Percentiles rank a stretch among this genome's conserved stretches.
These are phyloP conservation scores for Hestina assimilis DNA, from an alignment of 1,140 invertebrate species.

Conservation along the genomic window DNA sequence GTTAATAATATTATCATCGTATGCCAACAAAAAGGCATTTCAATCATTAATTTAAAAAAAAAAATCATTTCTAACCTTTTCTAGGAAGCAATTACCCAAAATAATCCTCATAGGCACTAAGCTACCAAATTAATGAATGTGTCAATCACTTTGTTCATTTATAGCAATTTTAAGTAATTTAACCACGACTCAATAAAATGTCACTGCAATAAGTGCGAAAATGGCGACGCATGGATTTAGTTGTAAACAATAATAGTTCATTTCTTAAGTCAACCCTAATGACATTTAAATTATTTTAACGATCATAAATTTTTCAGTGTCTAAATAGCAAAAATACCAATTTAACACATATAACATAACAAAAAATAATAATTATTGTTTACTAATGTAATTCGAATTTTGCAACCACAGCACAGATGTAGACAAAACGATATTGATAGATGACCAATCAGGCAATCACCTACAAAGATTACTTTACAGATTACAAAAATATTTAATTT, in stretches of 20 bases:
- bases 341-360: slow-evolving; percentile 7
- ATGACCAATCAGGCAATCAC: slow-evolving; percentile 2
- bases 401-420: slow-evolving; percentile 17
- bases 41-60: too few species aligned
- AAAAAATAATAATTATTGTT: slow-evolving; percentile 10
- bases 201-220: slow-evolving; percentile 56
- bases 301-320: background rate
- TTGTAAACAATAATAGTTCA: slow-evolving; percentile 23
- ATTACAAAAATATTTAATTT: background rate
- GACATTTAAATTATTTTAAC: background rate
- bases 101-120: background rate
- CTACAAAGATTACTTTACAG: background rate
- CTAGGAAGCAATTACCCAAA: slow-evolving; percentile 9
- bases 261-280: slow-evolving; percentile 1
- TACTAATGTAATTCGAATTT: slow-evolving; percentile 21
- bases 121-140: background rate
- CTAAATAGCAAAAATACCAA: background rate
- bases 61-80: slow-evolving; percentile 17
- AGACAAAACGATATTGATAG: slow-evolving; percentile 7
- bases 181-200: slow-evolving; percentile 24
- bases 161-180: slow-evolving; percentile 20
- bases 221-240: slow-evolving; percentile 54
- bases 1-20: too few species aligned
- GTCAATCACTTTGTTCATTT: slow-evolving; percentile 13
- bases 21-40: too few species aligned